These are phyloP conservation scores for Eupithecia subumbrata DNA, from an alignment of 2,888 invertebrate species.

Conservation along the genomic window DNA sequence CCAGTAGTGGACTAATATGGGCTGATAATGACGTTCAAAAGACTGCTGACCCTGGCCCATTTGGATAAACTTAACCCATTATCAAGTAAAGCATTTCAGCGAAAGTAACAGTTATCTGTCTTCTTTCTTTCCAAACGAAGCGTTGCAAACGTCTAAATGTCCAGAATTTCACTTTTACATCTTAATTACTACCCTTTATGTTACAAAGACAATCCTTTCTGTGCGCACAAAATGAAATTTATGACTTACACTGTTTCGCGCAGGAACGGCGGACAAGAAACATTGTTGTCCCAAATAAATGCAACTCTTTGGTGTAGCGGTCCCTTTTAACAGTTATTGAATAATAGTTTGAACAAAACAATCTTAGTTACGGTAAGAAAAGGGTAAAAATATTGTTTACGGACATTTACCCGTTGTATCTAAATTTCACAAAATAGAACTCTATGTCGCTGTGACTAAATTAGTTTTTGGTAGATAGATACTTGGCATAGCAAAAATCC, in stretches of 20 bases:
- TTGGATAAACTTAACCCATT: constrained; percentile 33
- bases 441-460: constrained; percentile 17
- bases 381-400: constrained; percentile 68
- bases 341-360: constrained; percentile 67
- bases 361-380: constrained; percentile 73
- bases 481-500: constrained; percentile 40
- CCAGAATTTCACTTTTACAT: constrained; percentile 80
- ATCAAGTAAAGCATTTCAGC: constrained; percentile 55
- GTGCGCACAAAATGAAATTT: constrained; percentile 65
- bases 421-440: constrained; percentile 33
- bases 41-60: not conserved
- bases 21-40: not conserved
- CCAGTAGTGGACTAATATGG: not conserved
- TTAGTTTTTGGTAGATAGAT: not conserved
- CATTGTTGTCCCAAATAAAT: constrained; percentile 70
- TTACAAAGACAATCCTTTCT: constrained; percentile 64
- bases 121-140: constrained; percentile 54
- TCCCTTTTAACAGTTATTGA: constrained; percentile 67
- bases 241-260: constrained; percentile 66
- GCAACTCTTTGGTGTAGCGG: constrained; percentile 79
- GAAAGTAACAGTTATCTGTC: constrained; percentile 71
- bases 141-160: constrained; percentile 68
- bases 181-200: constrained; percentile 73
- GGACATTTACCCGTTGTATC: constrained; percentile 49
- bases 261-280: constrained; percentile 58